A percentile compares a stretch with the other conserved stretches of the same genome.
Evolutionary conservation across 2,113 vertebrate species (phyloP).

Genomic region (Ciconia maguari): DNA sequence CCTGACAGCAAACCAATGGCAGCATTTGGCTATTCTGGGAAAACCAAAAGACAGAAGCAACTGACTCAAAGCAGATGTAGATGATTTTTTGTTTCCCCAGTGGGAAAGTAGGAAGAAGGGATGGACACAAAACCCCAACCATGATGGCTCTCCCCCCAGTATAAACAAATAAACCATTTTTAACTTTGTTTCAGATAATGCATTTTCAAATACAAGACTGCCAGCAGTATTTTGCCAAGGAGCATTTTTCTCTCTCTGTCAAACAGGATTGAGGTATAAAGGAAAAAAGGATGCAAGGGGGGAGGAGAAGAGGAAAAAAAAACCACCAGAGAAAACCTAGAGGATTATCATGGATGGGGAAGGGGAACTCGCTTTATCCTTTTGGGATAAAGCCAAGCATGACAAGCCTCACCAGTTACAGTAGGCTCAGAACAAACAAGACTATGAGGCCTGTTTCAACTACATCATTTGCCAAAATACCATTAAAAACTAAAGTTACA

Average conservation of each 20-base stretch:
- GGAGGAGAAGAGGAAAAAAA: background rate
- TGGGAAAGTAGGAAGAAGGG: background rate
- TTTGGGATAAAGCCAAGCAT: background rate
- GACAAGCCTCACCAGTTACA: background rate
- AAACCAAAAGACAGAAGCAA: slow-evolving; percentile 41
- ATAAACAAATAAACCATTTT: background rate
- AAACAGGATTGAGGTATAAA: background rate
- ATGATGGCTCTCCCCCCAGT: background rate
- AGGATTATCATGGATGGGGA: background rate
- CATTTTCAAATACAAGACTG: background rate
- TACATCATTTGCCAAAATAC: background rate
- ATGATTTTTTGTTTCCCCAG: background rate
- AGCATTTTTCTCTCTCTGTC: background rate
- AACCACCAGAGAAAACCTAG: background rate
- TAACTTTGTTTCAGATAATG: background rate
- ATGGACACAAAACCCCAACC: background rate
- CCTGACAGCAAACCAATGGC: slow-evolving; percentile 27
- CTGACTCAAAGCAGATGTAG: slow-evolving; percentile 44
- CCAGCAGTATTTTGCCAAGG: background rate
- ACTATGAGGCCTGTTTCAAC: background rate
- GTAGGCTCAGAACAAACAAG: background rate
- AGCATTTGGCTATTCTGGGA: slow-evolving; percentile 53
- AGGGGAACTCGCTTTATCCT: background rate
- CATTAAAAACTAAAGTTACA: background rate
- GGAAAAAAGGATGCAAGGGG: background rate